These are phyloP conservation scores for Oxycera nigricornis DNA, from an alignment of 2,888 invertebrate genomes.

Conservation along the genomic window DNA sequence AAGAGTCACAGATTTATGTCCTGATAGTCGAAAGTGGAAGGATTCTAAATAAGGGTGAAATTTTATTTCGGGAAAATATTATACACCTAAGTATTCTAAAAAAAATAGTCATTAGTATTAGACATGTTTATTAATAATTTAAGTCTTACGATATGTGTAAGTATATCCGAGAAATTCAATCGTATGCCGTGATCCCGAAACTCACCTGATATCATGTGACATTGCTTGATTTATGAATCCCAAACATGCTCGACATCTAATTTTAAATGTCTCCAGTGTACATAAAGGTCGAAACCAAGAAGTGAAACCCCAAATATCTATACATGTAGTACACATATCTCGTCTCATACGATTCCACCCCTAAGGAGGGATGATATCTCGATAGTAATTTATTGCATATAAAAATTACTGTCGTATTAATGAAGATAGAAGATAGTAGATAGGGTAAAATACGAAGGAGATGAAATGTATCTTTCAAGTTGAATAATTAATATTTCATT, in stretches of 20 bases:
- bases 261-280: slow-evolving; percentile 11
- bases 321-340: too few relatives aligned
- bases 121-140: too few relatives aligned
- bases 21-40: too few relatives aligned
- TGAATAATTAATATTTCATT: background rate
- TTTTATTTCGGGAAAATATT: too few relatives aligned
- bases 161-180: too few relatives aligned
- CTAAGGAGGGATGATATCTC: background rate
- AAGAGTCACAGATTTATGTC: too few relatives aligned
- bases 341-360: background rate
- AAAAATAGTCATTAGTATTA: too few relatives aligned
- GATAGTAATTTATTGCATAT: slow-evolving; percentile 24
- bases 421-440: slow-evolving; percentile 2
- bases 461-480: background rate
- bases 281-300: background rate
- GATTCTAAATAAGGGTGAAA: too few relatives aligned
- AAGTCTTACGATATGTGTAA: too few relatives aligned
- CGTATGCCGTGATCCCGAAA: too few relatives aligned
- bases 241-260: slow-evolving; percentile 26
- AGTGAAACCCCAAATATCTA: too few relatives aligned
- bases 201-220: slow-evolving; percentile 1
- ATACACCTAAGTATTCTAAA: too few relatives aligned
- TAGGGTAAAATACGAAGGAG: background rate
- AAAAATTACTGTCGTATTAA: slow-evolving; percentile 7
- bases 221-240: slow-evolving; percentile 23